Evolutionary conservation across 2,888 invertebrate genomes (phyloP).

Genomic region (Coecobrya sp.): DNA sequence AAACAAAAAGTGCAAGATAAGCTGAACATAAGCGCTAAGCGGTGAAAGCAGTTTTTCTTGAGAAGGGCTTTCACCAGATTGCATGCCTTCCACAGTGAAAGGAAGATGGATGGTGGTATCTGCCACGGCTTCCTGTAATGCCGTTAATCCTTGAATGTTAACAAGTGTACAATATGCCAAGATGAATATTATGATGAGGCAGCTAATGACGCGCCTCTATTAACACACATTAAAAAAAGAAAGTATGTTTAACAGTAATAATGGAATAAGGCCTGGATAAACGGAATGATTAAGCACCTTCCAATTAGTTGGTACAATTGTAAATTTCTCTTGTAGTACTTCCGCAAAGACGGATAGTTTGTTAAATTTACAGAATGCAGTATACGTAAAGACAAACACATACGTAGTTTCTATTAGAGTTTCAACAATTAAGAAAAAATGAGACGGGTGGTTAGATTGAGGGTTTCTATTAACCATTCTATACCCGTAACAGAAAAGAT

Average conservation of each 20-base stretch:
- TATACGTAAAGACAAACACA: background rate
- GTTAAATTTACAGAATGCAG: slow-evolving; percentile 35
- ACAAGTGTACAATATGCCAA: background rate
- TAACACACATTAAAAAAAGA: background rate
- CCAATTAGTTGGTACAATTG: background rate
- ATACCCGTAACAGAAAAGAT: slow-evolving; percentile 1
- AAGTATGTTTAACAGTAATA: no score
- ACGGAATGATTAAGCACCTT: no score
- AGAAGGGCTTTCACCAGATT: background rate
- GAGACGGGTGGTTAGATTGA: background rate
- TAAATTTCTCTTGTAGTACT: background rate
- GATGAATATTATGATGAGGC: background rate
- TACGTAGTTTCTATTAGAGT: slow-evolving; percentile 29
- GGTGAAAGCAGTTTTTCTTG: slow-evolving; percentile 55
- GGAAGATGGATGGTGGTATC: background rate
- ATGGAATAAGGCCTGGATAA: no score
- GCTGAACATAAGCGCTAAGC: background rate
- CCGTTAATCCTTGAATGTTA: background rate
- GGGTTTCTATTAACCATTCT: background rate
- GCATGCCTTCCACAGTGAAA: background rate
- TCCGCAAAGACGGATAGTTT: no score
- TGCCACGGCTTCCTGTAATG: background rate
- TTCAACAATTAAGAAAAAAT: slow-evolving; percentile 33
- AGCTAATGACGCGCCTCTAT: background rate
- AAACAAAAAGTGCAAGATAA: slow-evolving; percentile 1